Evolutionary conservation across 1,140 invertebrate genomes (phyloP).

Genomic region (Harpegnathos saltator): DNA sequence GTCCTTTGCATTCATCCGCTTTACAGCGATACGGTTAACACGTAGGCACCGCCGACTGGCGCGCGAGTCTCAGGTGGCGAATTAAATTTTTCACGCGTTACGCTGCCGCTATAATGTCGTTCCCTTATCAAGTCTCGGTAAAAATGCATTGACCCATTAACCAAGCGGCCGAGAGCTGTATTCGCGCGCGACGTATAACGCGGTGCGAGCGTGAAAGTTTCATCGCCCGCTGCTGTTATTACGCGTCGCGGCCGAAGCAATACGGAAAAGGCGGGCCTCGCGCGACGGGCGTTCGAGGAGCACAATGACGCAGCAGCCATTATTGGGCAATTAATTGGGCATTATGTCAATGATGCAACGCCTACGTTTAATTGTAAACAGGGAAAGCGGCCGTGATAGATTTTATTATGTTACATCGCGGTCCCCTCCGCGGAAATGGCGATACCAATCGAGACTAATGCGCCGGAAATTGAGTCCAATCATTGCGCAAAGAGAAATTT

Average conservation of each 20-base stretch:
- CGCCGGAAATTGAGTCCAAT: constrained; percentile 52
- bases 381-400: constrained; percentile 41
- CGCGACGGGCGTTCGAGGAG: too few species aligned
- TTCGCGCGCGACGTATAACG: constrained; percentile 3
- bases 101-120: constrained; percentile 45
- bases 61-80: not conserved
- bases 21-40: constrained; percentile 39
- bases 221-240: constrained; percentile 12
- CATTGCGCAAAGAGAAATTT: constrained; percentile 47
- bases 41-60: constrained; percentile 12
- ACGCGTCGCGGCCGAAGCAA: not conserved
- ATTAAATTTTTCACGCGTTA: constrained; percentile 59
- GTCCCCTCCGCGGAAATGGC: constrained; percentile 48
- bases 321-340: constrained; percentile 59
- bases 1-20: constrained; percentile 41
- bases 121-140: constrained; percentile 50
- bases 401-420: constrained; percentile 50
- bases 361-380: constrained; percentile 60
- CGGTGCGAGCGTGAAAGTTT: constrained; percentile 48
- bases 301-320: not conserved
- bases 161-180: not conserved
- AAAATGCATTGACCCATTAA: constrained; percentile 69
- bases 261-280: not conserved
- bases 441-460: constrained; percentile 55
- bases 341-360: constrained; percentile 54